Percentiles rank a stretch among this genome's conserved stretches.
phyloP scores from a whole-genome alignment of 2,888 invertebrate species.

The Meiosimyza platycephala region DNA sequence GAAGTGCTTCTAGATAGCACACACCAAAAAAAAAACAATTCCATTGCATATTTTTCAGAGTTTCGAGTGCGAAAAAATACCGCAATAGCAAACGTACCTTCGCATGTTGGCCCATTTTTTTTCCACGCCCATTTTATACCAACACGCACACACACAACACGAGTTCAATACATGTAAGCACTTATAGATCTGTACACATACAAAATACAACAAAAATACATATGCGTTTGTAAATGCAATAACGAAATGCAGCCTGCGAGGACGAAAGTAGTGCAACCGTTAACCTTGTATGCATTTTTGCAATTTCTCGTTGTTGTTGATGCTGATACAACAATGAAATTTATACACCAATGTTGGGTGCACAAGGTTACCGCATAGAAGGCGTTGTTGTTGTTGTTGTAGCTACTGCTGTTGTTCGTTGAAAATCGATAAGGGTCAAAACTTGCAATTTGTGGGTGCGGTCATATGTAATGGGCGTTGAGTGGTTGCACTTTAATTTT shows the following conservation, averaged over 20 bases:
- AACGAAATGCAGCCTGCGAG: not conserved
- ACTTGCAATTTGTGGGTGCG: not conserved
- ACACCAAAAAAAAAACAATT: too few relatives aligned
- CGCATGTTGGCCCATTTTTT: too few relatives aligned
- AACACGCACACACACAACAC: too few relatives aligned
- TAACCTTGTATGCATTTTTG: conserved; percentile 19
- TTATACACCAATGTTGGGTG: conserved; percentile 8
- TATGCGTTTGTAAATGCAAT: too few relatives aligned
- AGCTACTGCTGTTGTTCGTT: not conserved
- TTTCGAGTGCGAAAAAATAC: too few relatives aligned
- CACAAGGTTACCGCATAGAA: conserved; percentile 17
- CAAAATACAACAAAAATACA: too few relatives aligned
- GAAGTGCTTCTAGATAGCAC: too few relatives aligned
- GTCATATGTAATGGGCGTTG: conserved; percentile 1
- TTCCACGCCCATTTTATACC: too few relatives aligned
- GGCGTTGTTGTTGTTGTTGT: not conserved
- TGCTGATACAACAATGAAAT: not conserved
- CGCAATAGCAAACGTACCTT: too few relatives aligned
- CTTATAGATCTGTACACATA: too few relatives aligned
- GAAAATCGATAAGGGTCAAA: not conserved
- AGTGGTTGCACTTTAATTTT: not conserved
- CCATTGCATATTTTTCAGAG: too few relatives aligned
- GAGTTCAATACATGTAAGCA: too few relatives aligned
- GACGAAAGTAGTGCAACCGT: not conserved
- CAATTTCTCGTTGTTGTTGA: conserved; percentile 7